These are phyloP conservation scores for Pachypsylla venusta DNA, from an alignment of 1,140 invertebrate species.

Conservation along the genomic window DNA sequence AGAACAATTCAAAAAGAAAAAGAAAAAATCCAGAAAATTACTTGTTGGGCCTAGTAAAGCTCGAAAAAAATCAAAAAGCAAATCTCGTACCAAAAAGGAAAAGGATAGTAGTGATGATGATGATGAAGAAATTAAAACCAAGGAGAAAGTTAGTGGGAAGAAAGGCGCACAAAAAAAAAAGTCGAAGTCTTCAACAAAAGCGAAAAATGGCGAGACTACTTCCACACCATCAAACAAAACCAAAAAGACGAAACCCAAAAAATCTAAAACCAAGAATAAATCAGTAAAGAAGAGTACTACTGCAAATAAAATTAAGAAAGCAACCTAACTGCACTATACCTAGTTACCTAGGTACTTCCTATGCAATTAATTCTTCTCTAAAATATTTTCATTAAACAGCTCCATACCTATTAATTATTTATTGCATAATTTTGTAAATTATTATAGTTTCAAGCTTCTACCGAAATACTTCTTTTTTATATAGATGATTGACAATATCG, in stretches of 20 bases:
- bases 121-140: not conserved
- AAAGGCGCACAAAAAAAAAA: not conserved
- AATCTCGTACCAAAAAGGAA: not conserved
- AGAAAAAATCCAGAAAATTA: conserved; percentile 6
- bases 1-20: conserved; percentile 1
- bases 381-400: no score
- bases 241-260: not conserved
- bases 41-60: not conserved
- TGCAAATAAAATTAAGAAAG: not conserved
- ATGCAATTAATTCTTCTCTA: no score
- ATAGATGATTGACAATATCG: no score
- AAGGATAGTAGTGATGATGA: not conserved
- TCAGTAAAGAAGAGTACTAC: not conserved
- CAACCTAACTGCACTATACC: no score
- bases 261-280: not conserved
- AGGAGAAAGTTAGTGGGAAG: not conserved
- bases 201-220: not conserved
- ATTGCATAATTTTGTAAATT: no score
- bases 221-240: no score
- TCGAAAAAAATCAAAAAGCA: not conserved
- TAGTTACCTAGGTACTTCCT: no score
- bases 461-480: no score
- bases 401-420: no score
- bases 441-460: no score
- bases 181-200: not conserved